These are phyloP conservation scores for Ormyrus rosae DNA, from an alignment of 2,888 invertebrate species.

Conservation along the genomic window DNA sequence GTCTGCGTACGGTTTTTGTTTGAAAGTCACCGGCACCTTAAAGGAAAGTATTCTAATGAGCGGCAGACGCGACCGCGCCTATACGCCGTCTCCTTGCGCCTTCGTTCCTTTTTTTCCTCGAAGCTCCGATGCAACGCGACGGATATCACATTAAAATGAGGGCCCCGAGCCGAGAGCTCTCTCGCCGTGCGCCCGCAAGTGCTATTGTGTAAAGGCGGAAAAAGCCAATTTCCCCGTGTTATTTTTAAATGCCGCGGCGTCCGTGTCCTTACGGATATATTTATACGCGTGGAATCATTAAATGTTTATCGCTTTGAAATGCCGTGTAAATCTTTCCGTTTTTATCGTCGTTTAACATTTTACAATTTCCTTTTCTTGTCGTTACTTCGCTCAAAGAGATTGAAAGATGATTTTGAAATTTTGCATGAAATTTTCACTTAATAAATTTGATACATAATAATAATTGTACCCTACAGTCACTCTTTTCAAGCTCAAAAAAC, in stretches of 20 bases:
- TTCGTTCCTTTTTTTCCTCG: constrained; percentile 3
- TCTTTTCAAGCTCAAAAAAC: too few relatives aligned
- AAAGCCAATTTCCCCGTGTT: constrained; percentile 6
- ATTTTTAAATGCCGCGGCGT: not conserved
- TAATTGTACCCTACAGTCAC: too few relatives aligned
- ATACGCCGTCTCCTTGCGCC: constrained; percentile 25
- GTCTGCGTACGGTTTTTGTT: constrained; percentile 23
- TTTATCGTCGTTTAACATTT: too few relatives aligned
- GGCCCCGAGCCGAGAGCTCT: not conserved
- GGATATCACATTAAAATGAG: constrained; percentile 33
- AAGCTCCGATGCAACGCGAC: not conserved
- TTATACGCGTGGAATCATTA: not conserved
- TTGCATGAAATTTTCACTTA: too few relatives aligned
- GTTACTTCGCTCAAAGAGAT: too few relatives aligned
- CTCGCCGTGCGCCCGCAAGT: not conserved
- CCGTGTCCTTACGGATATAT: not conserved
- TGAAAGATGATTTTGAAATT: too few relatives aligned
- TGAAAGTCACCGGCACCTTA: constrained; percentile 25
- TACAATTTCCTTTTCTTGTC: too few relatives aligned
- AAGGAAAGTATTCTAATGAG: constrained; percentile 45
- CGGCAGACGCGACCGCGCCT: constrained; percentile 19
- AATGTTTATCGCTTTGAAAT: not conserved
- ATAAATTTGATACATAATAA: too few relatives aligned
- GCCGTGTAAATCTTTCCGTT: not conserved
- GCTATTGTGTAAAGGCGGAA: not conserved